A percentile compares a stretch with the other conserved stretches of the same genome.
Evolutionary conservation across 2,888 invertebrate genomes (phyloP).

Genomic region (Hyposoter dolosus): DNA sequence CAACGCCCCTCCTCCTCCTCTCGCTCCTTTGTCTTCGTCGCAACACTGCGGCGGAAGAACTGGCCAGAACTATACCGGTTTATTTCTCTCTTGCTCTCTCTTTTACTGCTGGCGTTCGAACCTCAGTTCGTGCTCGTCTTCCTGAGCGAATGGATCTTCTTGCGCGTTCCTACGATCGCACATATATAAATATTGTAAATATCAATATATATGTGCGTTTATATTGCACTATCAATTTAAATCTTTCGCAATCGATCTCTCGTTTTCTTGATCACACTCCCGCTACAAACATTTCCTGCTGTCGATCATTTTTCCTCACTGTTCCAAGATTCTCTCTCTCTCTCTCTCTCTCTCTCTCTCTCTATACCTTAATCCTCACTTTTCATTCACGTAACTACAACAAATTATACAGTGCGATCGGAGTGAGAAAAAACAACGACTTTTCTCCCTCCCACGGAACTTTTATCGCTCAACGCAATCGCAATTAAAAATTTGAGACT

Average conservation of each 20-base stretch:
- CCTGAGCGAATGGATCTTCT: background rate
- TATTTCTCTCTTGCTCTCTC: constrained; percentile 11
- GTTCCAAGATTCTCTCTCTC: background rate
- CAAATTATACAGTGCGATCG: background rate
- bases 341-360: background rate
- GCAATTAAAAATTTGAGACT: background rate
- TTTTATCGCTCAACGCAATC: background rate
- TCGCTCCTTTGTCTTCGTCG: background rate
- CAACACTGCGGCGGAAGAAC: background rate
- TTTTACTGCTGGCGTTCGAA: background rate
- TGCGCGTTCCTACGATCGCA: constrained; percentile 1
- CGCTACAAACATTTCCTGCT: constrained; percentile 42
- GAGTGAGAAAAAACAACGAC: background rate
- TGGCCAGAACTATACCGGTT: background rate
- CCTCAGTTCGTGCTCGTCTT: constrained; percentile 14
- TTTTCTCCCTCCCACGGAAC: background rate
- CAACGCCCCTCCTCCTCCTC: background rate
- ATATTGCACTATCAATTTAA: constrained; percentile 6
- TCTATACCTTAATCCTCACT: background rate
- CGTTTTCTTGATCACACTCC: constrained; percentile 6
- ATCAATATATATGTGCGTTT: background rate
- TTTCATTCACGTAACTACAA: background rate
- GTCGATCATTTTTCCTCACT: constrained; percentile 33
- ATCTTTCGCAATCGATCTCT: constrained; percentile 20
- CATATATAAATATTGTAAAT: background rate